Conservation (phyloP, 53 echinoderm and acorn worm species). For the Stichopus horrens region DNA sequence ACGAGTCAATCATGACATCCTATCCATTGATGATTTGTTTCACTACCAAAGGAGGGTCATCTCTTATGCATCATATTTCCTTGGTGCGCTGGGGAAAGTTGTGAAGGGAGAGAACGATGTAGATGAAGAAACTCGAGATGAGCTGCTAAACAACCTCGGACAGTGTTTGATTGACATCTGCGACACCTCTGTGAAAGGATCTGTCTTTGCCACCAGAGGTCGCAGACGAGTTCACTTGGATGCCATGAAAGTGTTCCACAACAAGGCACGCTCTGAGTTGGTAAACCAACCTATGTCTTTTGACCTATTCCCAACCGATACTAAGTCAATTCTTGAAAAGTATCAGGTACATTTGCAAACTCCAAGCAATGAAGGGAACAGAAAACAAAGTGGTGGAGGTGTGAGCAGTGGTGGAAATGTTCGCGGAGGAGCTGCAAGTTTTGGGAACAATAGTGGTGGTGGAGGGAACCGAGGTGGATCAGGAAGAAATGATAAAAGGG, state of each 20-base stretch:
- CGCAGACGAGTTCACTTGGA: slow-evolving; percentile 12
- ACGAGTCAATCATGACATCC: background rate
- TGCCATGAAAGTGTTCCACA: background rate
- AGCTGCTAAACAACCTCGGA: background rate
- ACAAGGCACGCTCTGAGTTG: background rate
- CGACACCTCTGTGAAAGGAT: background rate
- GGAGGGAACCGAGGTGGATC: background rate
- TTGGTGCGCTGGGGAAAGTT: background rate
- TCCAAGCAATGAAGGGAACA: background rate
- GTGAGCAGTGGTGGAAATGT: background rate
- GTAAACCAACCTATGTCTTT: background rate
- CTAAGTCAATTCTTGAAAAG: background rate
- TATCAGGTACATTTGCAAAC: background rate
- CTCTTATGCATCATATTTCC: slow-evolving; percentile 18
- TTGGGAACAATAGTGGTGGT: background rate
- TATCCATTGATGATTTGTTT: background rate
- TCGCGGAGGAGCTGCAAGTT: background rate
- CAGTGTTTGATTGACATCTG: slow-evolving; percentile 29
- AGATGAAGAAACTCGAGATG: background rate
- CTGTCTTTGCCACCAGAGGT: background rate
- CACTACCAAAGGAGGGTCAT: slow-evolving; percentile 6
- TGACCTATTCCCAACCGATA: background rate
- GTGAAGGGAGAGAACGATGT: slow-evolving; percentile 2
- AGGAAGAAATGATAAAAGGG: background rate
- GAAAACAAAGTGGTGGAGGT: background rate